Evolutionary conservation across 2,113 vertebrate genomes (phyloP), one percentile per base, ranked within the genome.

Genomic region (Ptilonorhynchus violaceus): DNA sequence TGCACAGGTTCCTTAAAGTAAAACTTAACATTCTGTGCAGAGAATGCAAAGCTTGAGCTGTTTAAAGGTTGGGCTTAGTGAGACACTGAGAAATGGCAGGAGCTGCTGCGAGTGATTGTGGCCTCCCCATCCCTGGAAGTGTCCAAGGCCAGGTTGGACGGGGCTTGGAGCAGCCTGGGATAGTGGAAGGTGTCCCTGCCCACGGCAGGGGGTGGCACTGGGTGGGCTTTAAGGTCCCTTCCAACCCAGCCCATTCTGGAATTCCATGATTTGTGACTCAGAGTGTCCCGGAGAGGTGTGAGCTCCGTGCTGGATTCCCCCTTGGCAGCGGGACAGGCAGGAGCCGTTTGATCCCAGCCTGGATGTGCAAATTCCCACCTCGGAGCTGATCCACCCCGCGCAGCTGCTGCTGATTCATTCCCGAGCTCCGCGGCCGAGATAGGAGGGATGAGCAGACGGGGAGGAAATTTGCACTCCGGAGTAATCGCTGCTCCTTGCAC

Each of bases 191-290:
- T 60, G 72, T 69, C 84, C 27, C 18, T 87, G 46, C 44, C 52
- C 37, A 8, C 2, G 63, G 15, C 84, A 44, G 53, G 11, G 60
- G 44, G 3, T 18, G 46, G 46, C 0, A 11, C 2, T 1, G 31
- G 46, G 0, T 41, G 66, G 23, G 16, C 0, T 56, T 63, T 79
- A 4, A 39, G 11, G 31, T 69, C 50, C 23, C 49, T 72, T 18
- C 75, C 41, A 13, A 0, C 1, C 67, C 35, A 5, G 0, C 13
- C 14, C 7, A 0, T 8, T 2, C 10, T 16, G 67, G 2, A 16
- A 18, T 21, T 11, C 42, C 35, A 0, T 30, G 72, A 3, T 85
- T 24, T 37, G 64, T 77, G 77, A 64, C n/a, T 86, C 14, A 1
- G 56, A 37, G 24, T 6, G 0, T 1, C 42, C 28, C 7, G 47